A percentile compares a stretch with the other conserved stretches of the same genome.
Evolutionary conservation across 2,888 invertebrate species (phyloP).

Genomic region (Hymenopus coronatus): DNA sequence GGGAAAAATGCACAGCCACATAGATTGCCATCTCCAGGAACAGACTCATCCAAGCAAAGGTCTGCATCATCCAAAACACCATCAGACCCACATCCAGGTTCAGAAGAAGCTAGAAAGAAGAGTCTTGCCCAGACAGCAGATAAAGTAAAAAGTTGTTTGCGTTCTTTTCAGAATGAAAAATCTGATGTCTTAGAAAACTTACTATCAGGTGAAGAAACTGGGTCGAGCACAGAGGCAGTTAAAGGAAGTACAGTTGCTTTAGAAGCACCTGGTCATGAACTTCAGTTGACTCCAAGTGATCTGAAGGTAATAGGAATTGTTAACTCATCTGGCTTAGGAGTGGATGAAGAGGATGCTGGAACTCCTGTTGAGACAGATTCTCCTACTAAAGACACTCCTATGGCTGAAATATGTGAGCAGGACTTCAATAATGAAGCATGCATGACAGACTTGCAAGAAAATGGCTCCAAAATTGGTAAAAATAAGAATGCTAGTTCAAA

Average conservation of each 20-base stretch:
- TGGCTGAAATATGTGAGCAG: background rate
- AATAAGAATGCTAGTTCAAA: background rate
- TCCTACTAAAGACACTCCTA: background rate
- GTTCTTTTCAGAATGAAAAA: constrained; percentile 16
- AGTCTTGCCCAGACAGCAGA: constrained; percentile 16
- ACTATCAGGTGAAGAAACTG: background rate
- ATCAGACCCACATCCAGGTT: constrained; percentile 14
- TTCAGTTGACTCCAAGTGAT: background rate
- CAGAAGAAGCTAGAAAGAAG: constrained; percentile 23
- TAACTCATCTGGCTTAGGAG: background rate
- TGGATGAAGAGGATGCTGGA: background rate
- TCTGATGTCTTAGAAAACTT: background rate
- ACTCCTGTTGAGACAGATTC: background rate
- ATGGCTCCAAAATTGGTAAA: background rate
- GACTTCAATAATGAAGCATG: background rate
- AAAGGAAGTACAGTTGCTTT: background rate
- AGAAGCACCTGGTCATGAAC: background rate
- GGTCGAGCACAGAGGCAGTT: background rate
- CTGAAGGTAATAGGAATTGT: constrained; percentile 12
- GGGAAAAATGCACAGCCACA: background rate
- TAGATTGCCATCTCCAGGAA: background rate
- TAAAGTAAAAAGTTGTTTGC: constrained; percentile 19
- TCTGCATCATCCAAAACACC: background rate
- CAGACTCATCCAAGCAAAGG: background rate
- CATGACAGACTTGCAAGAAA: background rate